These are phyloP conservation scores for Dusona sp. DNA, from an alignment of 2,888 invertebrate genomes.

Conservation along the genomic window DNA sequence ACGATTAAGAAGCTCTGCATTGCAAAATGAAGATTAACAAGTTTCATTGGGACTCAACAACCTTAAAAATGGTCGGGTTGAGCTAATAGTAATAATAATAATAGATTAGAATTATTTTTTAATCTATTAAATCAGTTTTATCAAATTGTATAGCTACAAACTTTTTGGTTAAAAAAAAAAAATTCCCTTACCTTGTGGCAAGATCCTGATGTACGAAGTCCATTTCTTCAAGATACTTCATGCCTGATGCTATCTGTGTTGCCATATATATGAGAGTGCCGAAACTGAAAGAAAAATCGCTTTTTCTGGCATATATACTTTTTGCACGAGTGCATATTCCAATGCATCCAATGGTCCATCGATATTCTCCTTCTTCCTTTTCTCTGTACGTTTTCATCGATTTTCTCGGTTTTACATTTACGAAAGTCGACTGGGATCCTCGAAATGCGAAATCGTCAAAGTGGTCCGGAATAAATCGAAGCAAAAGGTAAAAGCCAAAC, in stretches of 20 bases:
- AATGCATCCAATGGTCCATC: slow-evolving; percentile 29
- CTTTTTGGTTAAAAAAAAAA: neutral
- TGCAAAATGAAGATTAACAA: no score
- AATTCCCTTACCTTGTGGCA: slow-evolving; percentile 89
- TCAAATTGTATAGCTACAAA: neutral
- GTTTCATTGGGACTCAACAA: no score
- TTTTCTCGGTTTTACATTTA: slow-evolving; percentile 25
- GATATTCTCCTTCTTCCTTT: slow-evolving; percentile 6
- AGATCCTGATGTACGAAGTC: slow-evolving; percentile 95
- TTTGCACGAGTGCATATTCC: slow-evolving; percentile 29
- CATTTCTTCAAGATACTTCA: slow-evolving; percentile 95
- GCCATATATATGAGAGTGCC: slow-evolving; percentile 94
- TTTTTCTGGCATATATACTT: slow-evolving; percentile 33
- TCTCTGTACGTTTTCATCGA: neutral
- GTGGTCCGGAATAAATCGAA: slow-evolving; percentile 51
- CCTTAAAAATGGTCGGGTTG: no score
- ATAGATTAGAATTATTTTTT: neutral
- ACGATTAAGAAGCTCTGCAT: no score
- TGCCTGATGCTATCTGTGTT: slow-evolving; percentile 94
- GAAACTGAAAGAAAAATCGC: slow-evolving; percentile 87
- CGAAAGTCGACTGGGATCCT: slow-evolving; percentile 25
- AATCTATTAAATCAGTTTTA: neutral
- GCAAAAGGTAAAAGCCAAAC: slow-evolving; percentile 42
- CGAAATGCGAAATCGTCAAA: slow-evolving; percentile 57
- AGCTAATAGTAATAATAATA: no score